Evolutionary conservation across 23 tunicate genomes (phyloP).

Genomic region (Styela plicata): DNA sequence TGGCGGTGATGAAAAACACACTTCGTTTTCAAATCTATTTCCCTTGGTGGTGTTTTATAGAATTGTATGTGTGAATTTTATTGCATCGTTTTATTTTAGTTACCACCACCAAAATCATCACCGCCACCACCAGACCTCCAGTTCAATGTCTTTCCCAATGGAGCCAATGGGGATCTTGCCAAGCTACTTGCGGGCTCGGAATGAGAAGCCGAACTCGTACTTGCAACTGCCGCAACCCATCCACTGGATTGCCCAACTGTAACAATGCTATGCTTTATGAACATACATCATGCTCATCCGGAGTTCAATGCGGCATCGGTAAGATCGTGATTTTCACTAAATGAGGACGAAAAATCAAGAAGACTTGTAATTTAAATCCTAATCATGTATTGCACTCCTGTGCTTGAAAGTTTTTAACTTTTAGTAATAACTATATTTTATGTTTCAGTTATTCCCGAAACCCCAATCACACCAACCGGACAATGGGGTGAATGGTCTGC

Average conservation of each 20-base stretch:
- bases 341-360: too few species aligned
- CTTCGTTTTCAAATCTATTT: too few species aligned
- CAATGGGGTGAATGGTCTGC: not conserved
- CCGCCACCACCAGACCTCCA: not conserved
- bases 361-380: too few species aligned
- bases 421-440: too few species aligned
- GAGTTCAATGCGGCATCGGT: not conserved
- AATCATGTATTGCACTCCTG: too few species aligned
- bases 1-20: too few species aligned
- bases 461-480: not conserved
- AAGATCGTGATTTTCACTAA: not conserved
- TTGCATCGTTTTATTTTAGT: not conserved
- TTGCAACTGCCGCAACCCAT: constrained; percentile 23
- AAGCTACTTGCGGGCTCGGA: constrained; percentile 48
- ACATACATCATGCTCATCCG: not conserved
- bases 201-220: constrained; percentile 10
- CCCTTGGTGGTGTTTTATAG: too few species aligned
- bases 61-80: too few species aligned
- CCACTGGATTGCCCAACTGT: not conserved
- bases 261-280: not conserved
- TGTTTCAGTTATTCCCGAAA: not conserved
- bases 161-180: constrained; percentile 30
- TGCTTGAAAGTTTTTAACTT: not conserved
- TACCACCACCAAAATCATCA: not conserved
- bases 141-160: constrained; percentile 48